Base-by-base conservation (phyloP, 2,113 vertebrate genomes). In the Pimephales promelas region DNA sequence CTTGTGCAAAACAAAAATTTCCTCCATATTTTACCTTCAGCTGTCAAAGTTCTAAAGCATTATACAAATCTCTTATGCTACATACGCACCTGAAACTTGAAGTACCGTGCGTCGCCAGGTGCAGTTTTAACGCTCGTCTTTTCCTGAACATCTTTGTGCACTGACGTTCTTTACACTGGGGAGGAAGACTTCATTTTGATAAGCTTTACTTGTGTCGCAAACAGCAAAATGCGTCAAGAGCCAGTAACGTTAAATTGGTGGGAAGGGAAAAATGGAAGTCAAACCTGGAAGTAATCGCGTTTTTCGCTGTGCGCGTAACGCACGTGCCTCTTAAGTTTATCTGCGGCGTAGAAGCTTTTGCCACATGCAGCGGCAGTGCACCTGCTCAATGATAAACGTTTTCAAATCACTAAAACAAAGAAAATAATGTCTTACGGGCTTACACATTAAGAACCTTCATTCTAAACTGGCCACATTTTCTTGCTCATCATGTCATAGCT, bases 81-180 rank as follows among this genome's bases (percentile, higher is more conserved):
- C 40, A 40, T 3, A n/a, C 16, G 3, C 91, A 96, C 94, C 87
- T 92, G 90, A 94, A 93, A 1, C 61, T 79, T 0, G 68, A 45
- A 10, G 88, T 14, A 0, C 43, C 76, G 22, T 96, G 95, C 9
- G 84, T 82, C 9, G 84, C 71, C 4, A 91, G 66, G 72, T 95
- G 95, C 52, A 86, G 14, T 76, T 93, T 94, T 10, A 90, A 91
- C 24, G 61, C 10, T 0, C 89, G 89, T 26, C 93, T 92, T 82
- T 96, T 95, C 72, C 85, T 90, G 86, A 96, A 96, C 47, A 86
- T 90, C 84, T 84, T 56, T 0, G 84, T 28, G 86, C 95, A 96
- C 34, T 86, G 87, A 6, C 89, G 70, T 22, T 89, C 89, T 1
- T 45, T 71, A 47, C 94, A 95, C 94, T 95, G 71, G 0, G 75